phyloP scores from a whole-genome alignment of 2,113 vertebrate species.

The Cephalopterus ornatus region DNA sequence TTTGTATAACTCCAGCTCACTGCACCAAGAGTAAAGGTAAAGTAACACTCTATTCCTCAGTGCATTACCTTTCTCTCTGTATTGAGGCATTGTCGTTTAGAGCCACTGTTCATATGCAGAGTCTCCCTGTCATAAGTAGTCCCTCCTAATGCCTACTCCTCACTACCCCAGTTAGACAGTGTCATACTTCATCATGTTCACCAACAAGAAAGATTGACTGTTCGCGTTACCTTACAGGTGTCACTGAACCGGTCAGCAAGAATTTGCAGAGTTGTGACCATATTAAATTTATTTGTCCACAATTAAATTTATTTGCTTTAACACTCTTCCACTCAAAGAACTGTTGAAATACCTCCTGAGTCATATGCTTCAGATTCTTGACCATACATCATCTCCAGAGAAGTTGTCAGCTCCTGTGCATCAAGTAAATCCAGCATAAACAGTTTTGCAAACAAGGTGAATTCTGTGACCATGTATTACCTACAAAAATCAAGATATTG shows the following conservation, averaged over 20 bases:
- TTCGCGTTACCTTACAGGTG: slow-evolving; percentile 52
- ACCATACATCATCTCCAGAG: slow-evolving; percentile 61
- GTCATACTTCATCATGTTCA: background rate
- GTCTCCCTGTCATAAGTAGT: background rate
- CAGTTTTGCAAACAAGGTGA: background rate
- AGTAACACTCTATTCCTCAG: background rate
- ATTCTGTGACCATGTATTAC: background rate
- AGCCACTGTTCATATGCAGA: background rate
- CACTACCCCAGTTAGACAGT: background rate
- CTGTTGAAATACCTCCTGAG: slow-evolving; percentile 61
- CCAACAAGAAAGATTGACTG: background rate
- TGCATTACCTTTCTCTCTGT: background rate
- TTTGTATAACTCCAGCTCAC: background rate
- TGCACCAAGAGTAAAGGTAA: background rate
- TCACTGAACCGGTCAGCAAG: slow-evolving; percentile 69
- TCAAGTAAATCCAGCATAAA: background rate
- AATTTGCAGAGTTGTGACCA: slow-evolving; percentile 54
- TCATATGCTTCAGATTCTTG: slow-evolving; percentile 27
- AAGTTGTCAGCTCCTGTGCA: slow-evolving; percentile 61
- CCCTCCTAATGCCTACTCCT: background rate
- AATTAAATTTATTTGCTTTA: slow-evolving; percentile 63
- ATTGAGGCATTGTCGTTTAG: background rate
- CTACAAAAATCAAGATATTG: background rate
- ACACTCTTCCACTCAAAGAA: slow-evolving; percentile 71
- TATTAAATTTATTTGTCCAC: no score